A percentile compares a stretch with the other conserved stretches of the same genome.
phyloP scores from a whole-genome alignment of 2,797 vertebrate genomes.

The Neosilurus hyrtlii region DNA sequence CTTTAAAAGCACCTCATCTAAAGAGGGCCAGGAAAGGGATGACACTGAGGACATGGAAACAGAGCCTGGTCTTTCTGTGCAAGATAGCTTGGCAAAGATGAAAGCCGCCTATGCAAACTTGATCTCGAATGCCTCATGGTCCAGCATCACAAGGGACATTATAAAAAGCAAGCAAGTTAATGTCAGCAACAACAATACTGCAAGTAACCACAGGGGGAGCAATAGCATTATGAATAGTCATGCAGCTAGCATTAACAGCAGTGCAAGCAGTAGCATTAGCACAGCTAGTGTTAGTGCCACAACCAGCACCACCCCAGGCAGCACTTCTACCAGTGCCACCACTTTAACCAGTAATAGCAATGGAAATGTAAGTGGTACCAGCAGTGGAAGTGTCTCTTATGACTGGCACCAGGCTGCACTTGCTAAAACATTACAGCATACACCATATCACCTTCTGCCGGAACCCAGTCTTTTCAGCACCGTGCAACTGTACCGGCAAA shows the following conservation, averaged over 20 bases:
- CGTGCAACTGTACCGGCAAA: constrained; percentile 96
- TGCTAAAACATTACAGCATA: constrained; percentile 95
- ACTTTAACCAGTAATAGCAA: constrained; percentile 66
- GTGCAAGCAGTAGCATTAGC: constrained; percentile 57
- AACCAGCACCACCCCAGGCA: constrained; percentile 41
- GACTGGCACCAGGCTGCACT: constrained; percentile 90
- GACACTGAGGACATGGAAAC: constrained; percentile 68
- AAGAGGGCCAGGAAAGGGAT: constrained; percentile 82
- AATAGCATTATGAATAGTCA: constrained; percentile 68
- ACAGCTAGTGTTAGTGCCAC: constrained; percentile 65
- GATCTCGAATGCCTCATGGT: constrained; percentile 95
- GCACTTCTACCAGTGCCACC: constrained; percentile 62
- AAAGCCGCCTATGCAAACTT: constrained; percentile 97
- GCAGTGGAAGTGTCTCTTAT: constrained; percentile 74
- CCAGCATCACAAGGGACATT: constrained; percentile 86
- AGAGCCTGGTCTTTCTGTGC: constrained; percentile 81
- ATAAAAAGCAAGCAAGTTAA: constrained; percentile 83
- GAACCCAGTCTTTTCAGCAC: constrained; percentile 98
- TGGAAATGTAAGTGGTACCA: constrained; percentile 65
- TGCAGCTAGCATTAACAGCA: constrained; percentile 44
- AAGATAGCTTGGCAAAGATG: constrained; percentile 96
- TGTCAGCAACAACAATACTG: constrained; percentile 70
- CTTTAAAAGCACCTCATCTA: constrained; percentile 82
- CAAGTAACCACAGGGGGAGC: constrained; percentile 77
- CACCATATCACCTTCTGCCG: constrained; percentile 88